A percentile compares a stretch with the other conserved stretches of the same genome.
These are phyloP conservation scores for Polymixis lichenea DNA, from an alignment of 2,888 invertebrate genomes.

Conservation along the genomic window DNA sequence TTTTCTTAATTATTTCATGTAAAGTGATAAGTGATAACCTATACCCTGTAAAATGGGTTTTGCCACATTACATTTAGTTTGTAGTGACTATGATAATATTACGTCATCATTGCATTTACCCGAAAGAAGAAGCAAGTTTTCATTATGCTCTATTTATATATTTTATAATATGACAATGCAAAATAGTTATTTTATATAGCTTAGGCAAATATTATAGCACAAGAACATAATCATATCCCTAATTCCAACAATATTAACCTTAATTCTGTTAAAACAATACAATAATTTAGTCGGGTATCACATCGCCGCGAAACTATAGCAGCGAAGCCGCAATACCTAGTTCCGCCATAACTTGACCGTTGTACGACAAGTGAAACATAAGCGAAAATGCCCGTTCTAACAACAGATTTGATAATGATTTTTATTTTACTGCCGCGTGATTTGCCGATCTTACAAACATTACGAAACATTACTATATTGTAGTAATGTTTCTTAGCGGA, in stretches of 20 bases:
- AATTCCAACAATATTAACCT: not conserved
- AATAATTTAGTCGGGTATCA: not conserved
- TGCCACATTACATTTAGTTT: not conserved
- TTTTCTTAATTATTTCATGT: not conserved
- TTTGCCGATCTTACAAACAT: too few species aligned
- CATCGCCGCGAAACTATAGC: too few species aligned
- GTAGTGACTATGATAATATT: not conserved
- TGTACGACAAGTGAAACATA: too few species aligned
- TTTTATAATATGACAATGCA: not conserved
- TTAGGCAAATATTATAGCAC: not conserved
- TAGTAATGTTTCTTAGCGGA: too few species aligned
- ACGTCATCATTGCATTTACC: not conserved
- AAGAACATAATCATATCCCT: too few species aligned
- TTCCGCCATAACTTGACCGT: too few species aligned
- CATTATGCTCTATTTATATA: too few species aligned
- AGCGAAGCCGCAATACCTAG: too few species aligned
- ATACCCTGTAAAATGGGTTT: not conserved
- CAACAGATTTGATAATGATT: too few species aligned
- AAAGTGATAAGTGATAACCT: slow-evolving; percentile 10
- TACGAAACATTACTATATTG: too few species aligned
- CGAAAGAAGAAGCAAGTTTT: not conserved
- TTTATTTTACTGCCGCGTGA: too few species aligned
- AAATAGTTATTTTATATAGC: not conserved
- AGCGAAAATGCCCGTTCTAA: too few species aligned
- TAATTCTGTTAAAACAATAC: not conserved